Evolutionary conservation across 2,797 vertebrate species (phyloP).

Genomic region (Pelobates cultripes): DNA sequence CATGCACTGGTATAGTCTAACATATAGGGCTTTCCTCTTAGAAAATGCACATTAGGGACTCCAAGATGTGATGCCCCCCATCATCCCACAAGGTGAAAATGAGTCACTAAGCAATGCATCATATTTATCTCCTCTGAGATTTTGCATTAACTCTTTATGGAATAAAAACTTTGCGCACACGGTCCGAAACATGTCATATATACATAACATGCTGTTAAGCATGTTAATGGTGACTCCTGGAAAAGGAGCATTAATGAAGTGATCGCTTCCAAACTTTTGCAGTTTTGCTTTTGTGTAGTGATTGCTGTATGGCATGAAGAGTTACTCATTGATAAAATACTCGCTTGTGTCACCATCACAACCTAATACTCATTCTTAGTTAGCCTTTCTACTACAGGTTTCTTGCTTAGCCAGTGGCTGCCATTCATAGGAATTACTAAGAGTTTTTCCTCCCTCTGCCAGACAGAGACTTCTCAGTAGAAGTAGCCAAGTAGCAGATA

Average conservation of each 20-base stretch:
- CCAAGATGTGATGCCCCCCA: slow-evolving; percentile 65
- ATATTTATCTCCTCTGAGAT: slow-evolving; percentile 58
- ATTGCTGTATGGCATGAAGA: slow-evolving; percentile 70
- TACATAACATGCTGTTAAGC: fast-evolving
- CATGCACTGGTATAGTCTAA: slow-evolving; percentile 52
- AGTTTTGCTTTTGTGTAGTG: slow-evolving; percentile 45
- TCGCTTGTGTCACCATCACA: slow-evolving; percentile 76
- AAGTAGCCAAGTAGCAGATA: background rate
- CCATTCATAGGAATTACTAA: slow-evolving; percentile 82
- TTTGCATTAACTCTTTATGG: slow-evolving; percentile 53
- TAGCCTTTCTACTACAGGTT: slow-evolving; percentile 73
- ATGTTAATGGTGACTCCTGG: background rate
- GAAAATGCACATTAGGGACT: slow-evolving; percentile 61
- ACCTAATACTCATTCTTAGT: slow-evolving; percentile 77
- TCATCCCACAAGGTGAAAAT: slow-evolving; percentile 59
- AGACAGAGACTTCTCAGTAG: slow-evolving; percentile 21
- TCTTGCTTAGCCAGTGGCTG: slow-evolving; percentile 84
- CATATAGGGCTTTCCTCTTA: slow-evolving; percentile 58
- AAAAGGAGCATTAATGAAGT: slow-evolving; percentile 55
- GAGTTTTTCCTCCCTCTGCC: slow-evolving; percentile 64
- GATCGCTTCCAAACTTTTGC: slow-evolving; percentile 4
- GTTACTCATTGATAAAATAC: slow-evolving; percentile 66
- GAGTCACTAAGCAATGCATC: slow-evolving; percentile 66
- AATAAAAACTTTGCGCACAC: slow-evolving; percentile 58
- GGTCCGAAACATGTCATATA: slow-evolving; percentile 56